Base-by-base conservation (phyloP, 2,113 vertebrate genomes). In the Otis tarda region DNA sequence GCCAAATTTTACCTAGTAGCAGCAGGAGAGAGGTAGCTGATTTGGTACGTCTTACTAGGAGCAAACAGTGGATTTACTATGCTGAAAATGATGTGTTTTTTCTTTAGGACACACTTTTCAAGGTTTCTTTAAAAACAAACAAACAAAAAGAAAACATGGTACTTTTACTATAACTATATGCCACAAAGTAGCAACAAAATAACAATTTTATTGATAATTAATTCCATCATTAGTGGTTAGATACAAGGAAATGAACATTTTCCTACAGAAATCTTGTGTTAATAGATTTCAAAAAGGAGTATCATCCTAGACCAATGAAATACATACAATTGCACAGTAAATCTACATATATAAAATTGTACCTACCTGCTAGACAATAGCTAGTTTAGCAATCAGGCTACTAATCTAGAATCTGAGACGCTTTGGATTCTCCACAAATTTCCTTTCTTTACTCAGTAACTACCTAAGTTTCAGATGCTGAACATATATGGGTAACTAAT, bases 291-390 rank as follows among this genome's bases (percentile, higher is more conserved):
- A 22, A 63, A 67, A 78, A 59, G 15, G 5, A 68, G 5, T 4
- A 8, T 23, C 18, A 39, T 35, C 33, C 20, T 31, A 41, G 49
- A 27, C 6, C 52, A 31, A 17, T 2, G 37, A 50, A 57, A 50
- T 5, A 6, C 5, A 31, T 31, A 4, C 3, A 37, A 33, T 9
- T 30, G 39, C 35, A 31, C 47, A 79, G 43, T 2, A 33, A 52
- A 71, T 43, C 17, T 7, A 23, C 39, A 31, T 25, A 30, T 9
- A 76, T 30, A 31, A 59, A 37, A 79, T 12, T 4, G 12, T 6
- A n/a, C 35, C 33, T 6, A n/a, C 39, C 33, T 67, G 60, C 7
- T 77, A 16, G 16, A 6, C 0, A 1, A 9, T 2, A 33, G 41
- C 37, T 63, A 75, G 12, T 10, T 45, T 7, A 37, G 47, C 49